These are phyloP conservation scores for Lagodon rhomboides DNA, from an alignment of 2,797 vertebrate genomes.

Conservation along the genomic window DNA sequence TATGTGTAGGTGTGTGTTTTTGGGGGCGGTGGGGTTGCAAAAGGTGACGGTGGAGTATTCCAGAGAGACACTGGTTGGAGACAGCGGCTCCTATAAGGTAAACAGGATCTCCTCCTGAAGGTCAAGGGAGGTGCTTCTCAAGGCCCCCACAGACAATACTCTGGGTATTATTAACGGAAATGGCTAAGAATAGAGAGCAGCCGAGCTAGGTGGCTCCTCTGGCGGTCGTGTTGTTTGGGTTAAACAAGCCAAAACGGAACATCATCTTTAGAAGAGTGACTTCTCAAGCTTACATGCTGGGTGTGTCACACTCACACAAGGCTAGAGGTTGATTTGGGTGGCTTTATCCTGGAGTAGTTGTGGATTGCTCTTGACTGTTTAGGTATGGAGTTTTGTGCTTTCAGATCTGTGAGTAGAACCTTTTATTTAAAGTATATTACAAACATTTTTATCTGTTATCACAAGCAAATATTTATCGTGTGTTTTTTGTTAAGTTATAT, in stretches of 20 bases:
- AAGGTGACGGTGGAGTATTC: conserved; percentile 76
- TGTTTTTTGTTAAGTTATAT: background rate
- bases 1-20: conserved; percentile 51
- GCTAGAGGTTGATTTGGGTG: conserved; percentile 50
- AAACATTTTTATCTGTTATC: background rate
- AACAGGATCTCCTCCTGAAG: conserved; percentile 88
- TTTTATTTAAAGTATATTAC: conserved; percentile 11
- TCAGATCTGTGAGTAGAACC: conserved; percentile 74
- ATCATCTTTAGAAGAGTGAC: conserved; percentile 77
- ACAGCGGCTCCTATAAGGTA: conserved; percentile 83
- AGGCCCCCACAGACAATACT: conserved; percentile 87
- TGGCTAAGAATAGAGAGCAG: conserved; percentile 87
- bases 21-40: conserved; percentile 56
- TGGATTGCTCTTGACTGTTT: conserved; percentile 38
- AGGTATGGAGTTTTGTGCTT: conserved; percentile 58
- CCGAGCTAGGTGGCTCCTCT: conserved; percentile 82
- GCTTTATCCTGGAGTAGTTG: conserved; percentile 43
- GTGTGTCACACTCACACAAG: conserved; percentile 63
- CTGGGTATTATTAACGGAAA: conserved; percentile 88
- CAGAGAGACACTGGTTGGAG: conserved; percentile 84
- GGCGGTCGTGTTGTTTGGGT: conserved; percentile 77
- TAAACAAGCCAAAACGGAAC: conserved; percentile 82
- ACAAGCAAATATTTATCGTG: background rate
- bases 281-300: conserved; percentile 65
- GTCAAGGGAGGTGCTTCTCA: conserved; percentile 84